A percentile compares a stretch with the other conserved stretches of the same genome.
phyloP scores from a whole-genome alignment of 2,888 invertebrate species.

The Stramonita haemastoma region DNA sequence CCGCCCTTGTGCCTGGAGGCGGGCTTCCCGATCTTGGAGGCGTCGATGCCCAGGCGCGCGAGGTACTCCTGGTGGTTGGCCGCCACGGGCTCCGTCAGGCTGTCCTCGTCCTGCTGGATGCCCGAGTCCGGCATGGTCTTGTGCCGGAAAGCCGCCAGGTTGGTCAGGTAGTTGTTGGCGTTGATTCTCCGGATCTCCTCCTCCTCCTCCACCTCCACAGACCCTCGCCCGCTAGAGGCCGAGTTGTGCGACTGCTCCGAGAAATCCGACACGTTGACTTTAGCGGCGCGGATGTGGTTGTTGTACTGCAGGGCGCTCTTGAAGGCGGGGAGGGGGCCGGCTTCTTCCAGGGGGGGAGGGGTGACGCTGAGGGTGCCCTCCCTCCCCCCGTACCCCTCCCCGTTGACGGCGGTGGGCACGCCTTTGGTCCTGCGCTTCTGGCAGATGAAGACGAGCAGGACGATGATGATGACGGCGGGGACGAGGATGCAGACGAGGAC shows the following conservation, averaged over 20 bases:
- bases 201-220: constrained; percentile 90
- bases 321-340: constrained; percentile 51
- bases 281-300: constrained; percentile 50
- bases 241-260: constrained; percentile 96
- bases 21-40: constrained; percentile 78
- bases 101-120: constrained; percentile 81
- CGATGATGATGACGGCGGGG: constrained; percentile 81
- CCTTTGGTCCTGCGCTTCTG: constrained; percentile 85
- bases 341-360: constrained; percentile 84
- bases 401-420: constrained; percentile 55
- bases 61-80: constrained; percentile 88
- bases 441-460: constrained; percentile 84
- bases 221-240: constrained; percentile 96
- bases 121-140: constrained; percentile 82
- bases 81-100: constrained; percentile 84
- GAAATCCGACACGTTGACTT: constrained; percentile 85
- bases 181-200: constrained; percentile 99
- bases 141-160: constrained; percentile 81
- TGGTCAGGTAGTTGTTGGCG: constrained; percentile 80
- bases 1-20: constrained; percentile 27
- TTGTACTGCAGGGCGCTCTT: constrained; percentile 50
- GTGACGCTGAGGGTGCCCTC: constrained; percentile 44
- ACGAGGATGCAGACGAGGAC: constrained; percentile 88
- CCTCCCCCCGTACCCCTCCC: constrained; percentile 50
- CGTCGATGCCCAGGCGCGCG: constrained; percentile 93